Evolutionary conservation across 2,113 vertebrate genomes (phyloP).

Genomic region (Microcebus tavaratra): DNA sequence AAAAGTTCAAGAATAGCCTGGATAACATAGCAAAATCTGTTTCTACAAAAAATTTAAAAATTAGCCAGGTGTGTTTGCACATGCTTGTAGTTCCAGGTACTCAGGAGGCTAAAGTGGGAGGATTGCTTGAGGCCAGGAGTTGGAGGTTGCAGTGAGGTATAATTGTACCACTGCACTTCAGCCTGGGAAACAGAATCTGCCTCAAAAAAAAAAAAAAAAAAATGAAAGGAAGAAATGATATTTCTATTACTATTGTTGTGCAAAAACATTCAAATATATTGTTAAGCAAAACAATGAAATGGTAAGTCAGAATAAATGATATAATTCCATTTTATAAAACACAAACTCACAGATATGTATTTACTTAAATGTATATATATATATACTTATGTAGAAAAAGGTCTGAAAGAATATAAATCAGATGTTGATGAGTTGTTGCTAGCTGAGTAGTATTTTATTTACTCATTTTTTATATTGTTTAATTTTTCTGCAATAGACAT

Average conservation of each 20-base stretch:
- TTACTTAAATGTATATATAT: background rate
- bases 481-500: background rate
- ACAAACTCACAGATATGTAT: background rate
- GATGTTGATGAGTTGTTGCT: background rate
- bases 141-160: no score
- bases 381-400: background rate
- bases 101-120: no score
- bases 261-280: background rate
- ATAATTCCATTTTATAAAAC: background rate
- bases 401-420: background rate
- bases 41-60: no score
- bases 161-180: no score
- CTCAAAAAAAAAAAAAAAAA: no score
- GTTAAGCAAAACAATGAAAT: background rate
- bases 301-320: background rate
- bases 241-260: background rate
- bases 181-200: no score
- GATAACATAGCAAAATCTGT: no score
- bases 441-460: background rate
- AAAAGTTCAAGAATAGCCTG: no score
- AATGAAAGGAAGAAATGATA: background rate
- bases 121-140: no score
- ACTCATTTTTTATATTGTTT: background rate
- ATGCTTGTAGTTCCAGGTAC: no score
- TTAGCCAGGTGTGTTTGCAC: no score